phyloP scores from a whole-genome alignment of 2,113 vertebrate species.

The Dolichallabes microphthalmus region DNA sequence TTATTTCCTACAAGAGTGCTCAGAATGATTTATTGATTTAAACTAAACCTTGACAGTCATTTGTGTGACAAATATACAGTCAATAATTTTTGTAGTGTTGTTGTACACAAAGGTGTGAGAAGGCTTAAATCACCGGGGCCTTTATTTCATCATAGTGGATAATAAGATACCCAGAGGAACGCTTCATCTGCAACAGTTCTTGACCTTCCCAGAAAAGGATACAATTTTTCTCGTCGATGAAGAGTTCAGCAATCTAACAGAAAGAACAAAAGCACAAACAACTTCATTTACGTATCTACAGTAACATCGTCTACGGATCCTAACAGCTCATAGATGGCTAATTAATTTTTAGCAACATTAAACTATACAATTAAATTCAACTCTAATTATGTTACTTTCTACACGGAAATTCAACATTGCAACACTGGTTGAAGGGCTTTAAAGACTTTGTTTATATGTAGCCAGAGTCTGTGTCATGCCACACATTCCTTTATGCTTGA shows the following conservation, averaged over 20 bases:
- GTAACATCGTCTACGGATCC: neutral
- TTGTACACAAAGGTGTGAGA: neutral
- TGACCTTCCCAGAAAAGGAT: constrained; percentile 66
- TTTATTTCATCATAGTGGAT: neutral
- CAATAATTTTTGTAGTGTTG: neutral
- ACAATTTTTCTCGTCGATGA: constrained; percentile 78
- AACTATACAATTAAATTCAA: neutral
- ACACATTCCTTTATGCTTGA: constrained; percentile 56
- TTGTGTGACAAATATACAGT: neutral
- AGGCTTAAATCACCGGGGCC: neutral
- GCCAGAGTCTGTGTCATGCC: constrained; percentile 49
- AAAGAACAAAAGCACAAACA: constrained; percentile 45
- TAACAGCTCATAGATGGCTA: neutral
- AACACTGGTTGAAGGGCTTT: constrained; percentile 23
- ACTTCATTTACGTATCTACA: neutral
- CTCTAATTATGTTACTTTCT: neutral
- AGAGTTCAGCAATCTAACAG: constrained; percentile 76
- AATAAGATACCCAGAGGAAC: neutral
- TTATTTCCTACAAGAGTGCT: neutral
- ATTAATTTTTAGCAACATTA: neutral
- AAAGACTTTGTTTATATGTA: constrained; percentile 11
- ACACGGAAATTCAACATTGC: neutral
- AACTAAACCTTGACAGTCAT: neutral
- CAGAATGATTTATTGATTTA: neutral
- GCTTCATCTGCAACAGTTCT: neutral